These are phyloP conservation scores for Alauda arvensis DNA, from an alignment of 2,797 vertebrate genomes.

Conservation along the genomic window DNA sequence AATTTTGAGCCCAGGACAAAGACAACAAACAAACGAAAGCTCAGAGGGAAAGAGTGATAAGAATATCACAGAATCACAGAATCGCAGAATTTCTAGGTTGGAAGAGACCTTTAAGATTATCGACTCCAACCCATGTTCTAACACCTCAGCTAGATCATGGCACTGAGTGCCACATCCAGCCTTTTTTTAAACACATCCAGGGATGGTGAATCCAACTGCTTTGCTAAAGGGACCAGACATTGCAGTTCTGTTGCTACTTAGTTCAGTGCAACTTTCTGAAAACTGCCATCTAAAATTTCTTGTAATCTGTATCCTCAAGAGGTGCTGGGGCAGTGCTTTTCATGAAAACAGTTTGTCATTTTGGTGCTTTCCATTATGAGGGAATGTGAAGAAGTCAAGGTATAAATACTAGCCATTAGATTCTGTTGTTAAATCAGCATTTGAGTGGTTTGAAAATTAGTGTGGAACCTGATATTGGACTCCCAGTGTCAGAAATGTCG, in stretches of 20 bases:
- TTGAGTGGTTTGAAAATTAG: slow-evolving; percentile 13
- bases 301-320: background rate
- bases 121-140: too few relatives aligned
- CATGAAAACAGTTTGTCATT: background rate
- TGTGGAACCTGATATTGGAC: background rate
- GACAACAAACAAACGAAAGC: background rate
- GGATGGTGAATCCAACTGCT: background rate
- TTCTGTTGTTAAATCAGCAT: slow-evolving; percentile 19
- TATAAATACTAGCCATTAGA: background rate
- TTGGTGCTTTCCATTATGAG: background rate
- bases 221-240: background rate
- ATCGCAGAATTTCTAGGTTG: too few relatives aligned
- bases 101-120: too few relatives aligned
- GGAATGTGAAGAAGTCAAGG: background rate
- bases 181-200: too few relatives aligned
- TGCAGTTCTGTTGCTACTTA: background rate
- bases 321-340: background rate
- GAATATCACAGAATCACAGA: background rate
- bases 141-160: too few relatives aligned
- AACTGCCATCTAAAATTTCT: background rate
- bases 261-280: background rate
- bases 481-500: slow-evolving; percentile 15
- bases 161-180: too few relatives aligned
- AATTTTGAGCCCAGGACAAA: background rate
- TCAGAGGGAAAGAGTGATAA: background rate